phyloP scores from a whole-genome alignment of 2,113 vertebrate species.

The Grammomys dolichurus region DNA sequence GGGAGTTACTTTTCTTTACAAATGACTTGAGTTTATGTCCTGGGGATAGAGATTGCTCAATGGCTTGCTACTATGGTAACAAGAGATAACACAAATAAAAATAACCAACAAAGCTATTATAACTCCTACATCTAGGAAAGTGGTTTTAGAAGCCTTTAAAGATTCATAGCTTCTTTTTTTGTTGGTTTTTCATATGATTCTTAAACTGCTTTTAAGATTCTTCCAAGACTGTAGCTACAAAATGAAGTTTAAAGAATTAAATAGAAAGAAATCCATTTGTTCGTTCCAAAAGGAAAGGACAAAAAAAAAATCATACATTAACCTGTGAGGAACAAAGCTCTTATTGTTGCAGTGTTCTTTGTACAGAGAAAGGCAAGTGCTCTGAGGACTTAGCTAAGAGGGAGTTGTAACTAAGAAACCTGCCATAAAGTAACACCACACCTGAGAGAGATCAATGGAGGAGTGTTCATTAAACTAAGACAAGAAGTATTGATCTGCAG shows the following conservation, averaged over 20 bases:
- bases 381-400: conserved; percentile 18
- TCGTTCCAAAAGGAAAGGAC: not conserved
- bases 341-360: conserved; percentile 11
- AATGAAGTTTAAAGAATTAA: conserved; percentile 55
- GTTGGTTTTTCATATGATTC: conserved; percentile 35
- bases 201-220: conserved; percentile 61
- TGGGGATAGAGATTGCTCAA: not conserved
- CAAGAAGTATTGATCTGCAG: conserved; percentile 70
- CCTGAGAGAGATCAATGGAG: conserved; percentile 68
- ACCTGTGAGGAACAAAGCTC: conserved; percentile 16
- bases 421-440: conserved; percentile 66
- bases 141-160: conserved; percentile 43
- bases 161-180: conserved; percentile 7
- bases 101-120: conserved; percentile 31
- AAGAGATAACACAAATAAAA: conserved; percentile 68
- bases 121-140: conserved; percentile 52
- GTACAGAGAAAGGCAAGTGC: conserved; percentile 5
- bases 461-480: conserved; percentile 78
- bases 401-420: conserved; percentile 60
- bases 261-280: conserved; percentile 7
- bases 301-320: conserved; percentile 48
- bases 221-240: conserved; percentile 49
- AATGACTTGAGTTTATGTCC: not conserved
- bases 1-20: not conserved
- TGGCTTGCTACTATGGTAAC: conserved; percentile 67